These are phyloP conservation scores for Epicauta chinensis DNA, from an alignment of 1,140 invertebrate species.

Conservation along the genomic window DNA sequence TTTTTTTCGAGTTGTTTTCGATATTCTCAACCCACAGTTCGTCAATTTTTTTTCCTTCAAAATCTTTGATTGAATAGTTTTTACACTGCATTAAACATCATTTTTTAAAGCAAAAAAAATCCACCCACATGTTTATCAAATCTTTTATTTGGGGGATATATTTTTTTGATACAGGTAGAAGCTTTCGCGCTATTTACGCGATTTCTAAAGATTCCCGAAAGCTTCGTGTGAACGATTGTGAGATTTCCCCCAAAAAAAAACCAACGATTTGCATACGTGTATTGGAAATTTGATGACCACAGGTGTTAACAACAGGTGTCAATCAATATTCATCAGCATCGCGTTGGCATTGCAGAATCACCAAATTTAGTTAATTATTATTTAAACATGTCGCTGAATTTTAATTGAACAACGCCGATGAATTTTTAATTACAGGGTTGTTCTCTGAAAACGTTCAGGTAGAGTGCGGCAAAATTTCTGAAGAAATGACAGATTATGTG, in stretches of 20 bases:
- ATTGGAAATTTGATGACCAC: constrained; percentile 17
- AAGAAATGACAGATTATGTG: no score
- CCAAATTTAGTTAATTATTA: constrained; percentile 9
- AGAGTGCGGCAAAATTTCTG: no score
- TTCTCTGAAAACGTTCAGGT: constrained; percentile 1
- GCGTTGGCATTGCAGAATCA: constrained; percentile 13
- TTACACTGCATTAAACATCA: constrained; percentile 15
- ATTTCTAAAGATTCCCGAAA: not conserved
- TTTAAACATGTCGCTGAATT: constrained; percentile 9
- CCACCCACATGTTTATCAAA: constrained; percentile 14
- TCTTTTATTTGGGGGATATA: not conserved
- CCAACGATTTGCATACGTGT: constrained; percentile 12
- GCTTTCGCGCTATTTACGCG: constrained; percentile 8
- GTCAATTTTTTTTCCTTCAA: constrained; percentile 5
- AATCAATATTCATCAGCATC: constrained; percentile 11
- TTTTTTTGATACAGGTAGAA: constrained; percentile 2
- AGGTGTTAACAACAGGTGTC: constrained; percentile 19
- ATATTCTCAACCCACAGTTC: no score
- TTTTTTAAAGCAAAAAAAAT: constrained; percentile 14
- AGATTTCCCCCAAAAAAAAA: no score
- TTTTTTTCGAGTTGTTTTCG: no score
- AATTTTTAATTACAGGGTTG: no score
- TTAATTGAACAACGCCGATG: not conserved
- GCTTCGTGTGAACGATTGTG: constrained; percentile 9
- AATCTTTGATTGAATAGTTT: constrained; percentile 12